Evolutionary conservation across 2,888 invertebrate genomes (phyloP).

Genomic region (Syrphus vitripennis): DNA sequence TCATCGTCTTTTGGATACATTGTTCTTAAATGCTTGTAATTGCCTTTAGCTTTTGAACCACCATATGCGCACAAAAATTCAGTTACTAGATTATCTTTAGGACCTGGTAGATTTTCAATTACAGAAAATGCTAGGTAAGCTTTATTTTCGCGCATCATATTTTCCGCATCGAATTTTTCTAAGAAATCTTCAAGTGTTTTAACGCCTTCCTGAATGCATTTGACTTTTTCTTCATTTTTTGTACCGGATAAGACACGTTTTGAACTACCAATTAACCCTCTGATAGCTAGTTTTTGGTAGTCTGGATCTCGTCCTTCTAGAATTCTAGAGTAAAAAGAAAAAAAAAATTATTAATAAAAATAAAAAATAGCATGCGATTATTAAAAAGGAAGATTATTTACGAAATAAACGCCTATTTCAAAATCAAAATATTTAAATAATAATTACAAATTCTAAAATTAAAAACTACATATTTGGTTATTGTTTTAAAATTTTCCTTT

Average conservation of each 20-base stretch:
- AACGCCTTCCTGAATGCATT: conserved; percentile 88
- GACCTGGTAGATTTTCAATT: conserved; percentile 84
- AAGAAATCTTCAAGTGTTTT: conserved; percentile 87
- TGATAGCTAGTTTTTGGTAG: conserved; percentile 88
- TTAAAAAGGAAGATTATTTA: too few relatives aligned
- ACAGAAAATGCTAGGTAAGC: conserved; percentile 85
- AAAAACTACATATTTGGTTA: too few relatives aligned
- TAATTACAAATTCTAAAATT: too few relatives aligned
- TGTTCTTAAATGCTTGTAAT: conserved; percentile 87
- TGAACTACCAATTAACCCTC: conserved; percentile 87
- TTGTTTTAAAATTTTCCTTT: too few relatives aligned
- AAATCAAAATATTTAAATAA: too few relatives aligned
- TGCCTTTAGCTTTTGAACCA: conserved; percentile 83
- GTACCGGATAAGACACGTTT: conserved; percentile 89
- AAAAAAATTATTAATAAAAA: neutral
- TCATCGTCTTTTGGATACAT: conserved; percentile 83
- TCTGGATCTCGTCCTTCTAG: conserved; percentile 89
- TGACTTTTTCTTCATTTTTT: conserved; percentile 88
- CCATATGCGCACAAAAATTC: conserved; percentile 86
- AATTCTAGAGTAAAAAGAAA: conserved; percentile 78
- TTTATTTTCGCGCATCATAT: conserved; percentile 86
- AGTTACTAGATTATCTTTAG: conserved; percentile 82
- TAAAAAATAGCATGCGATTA: too few relatives aligned
- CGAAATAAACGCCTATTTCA: too few relatives aligned
- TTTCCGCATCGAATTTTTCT: conserved; percentile 87